These are phyloP conservation scores for Drosophila ezoana DNA, from an alignment of 2,888 invertebrate species.

Conservation along the genomic window DNA sequence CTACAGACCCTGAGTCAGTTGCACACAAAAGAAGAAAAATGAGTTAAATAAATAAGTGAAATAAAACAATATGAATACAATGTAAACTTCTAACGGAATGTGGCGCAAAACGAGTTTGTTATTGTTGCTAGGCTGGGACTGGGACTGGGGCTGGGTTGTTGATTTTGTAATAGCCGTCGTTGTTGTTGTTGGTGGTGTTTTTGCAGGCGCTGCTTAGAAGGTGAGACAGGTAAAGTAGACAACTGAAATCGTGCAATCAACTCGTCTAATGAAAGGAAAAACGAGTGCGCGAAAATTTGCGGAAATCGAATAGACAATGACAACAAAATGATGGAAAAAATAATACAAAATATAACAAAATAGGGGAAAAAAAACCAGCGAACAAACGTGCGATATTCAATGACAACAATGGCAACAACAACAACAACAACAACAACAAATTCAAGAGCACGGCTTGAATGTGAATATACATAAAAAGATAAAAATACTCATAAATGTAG, in stretches of 20 bases:
- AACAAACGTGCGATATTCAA: slow-evolving; percentile 38
- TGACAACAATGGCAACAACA: slow-evolving; percentile 43
- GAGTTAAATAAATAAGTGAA: not conserved
- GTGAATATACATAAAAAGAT: not conserved
- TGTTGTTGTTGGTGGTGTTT: slow-evolving; percentile 9
- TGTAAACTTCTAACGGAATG: slow-evolving; percentile 54
- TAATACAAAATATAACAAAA: not conserved
- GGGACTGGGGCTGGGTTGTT: slow-evolving; percentile 3
- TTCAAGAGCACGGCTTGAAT: slow-evolving; percentile 40
- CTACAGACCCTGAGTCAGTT: not conserved
- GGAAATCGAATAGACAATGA: slow-evolving; percentile 47
- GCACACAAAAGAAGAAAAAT: not conserved
- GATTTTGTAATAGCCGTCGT: slow-evolving; percentile 13
- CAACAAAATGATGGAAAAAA: slow-evolving; percentile 9
- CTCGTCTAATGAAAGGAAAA: slow-evolving; percentile 56
- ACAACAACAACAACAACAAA: slow-evolving; percentile 28
- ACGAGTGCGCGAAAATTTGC: slow-evolving; percentile 30
- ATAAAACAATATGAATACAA: slow-evolving; percentile 8
- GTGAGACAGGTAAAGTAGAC: slow-evolving; percentile 43
- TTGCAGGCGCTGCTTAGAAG: slow-evolving; percentile 41
- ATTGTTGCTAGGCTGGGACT: slow-evolving; percentile 39
- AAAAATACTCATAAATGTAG: slow-evolving; percentile 7
- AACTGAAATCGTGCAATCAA: slow-evolving; percentile 52
- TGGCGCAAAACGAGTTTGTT: slow-evolving; percentile 50
- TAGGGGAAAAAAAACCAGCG: not conserved